A percentile compares a stretch with the other conserved stretches of the same genome.
phyloP scores from a whole-genome alignment of 2,113 vertebrate species.

The Gadus chalcogrammus region DNA sequence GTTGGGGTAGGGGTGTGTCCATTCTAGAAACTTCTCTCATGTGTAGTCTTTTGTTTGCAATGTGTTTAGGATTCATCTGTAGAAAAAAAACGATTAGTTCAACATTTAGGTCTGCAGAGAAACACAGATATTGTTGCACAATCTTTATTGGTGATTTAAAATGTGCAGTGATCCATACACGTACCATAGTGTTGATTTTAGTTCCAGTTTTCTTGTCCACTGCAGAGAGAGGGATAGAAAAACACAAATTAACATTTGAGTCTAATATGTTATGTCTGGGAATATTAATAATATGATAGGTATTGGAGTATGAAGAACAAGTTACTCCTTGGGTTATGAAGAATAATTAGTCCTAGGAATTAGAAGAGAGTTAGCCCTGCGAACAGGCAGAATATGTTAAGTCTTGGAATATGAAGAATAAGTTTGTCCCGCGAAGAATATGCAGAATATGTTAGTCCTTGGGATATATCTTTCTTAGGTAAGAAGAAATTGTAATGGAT shows the following conservation, averaged over 20 bases:
- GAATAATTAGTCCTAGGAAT: too few relatives aligned
- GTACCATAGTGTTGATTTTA: slow-evolving; percentile 60
- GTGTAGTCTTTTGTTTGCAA: not conserved
- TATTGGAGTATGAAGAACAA: not conserved
- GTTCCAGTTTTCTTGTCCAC: slow-evolving; percentile 80
- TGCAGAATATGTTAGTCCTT: too few relatives aligned
- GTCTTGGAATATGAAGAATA: too few relatives aligned
- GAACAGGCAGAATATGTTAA: too few relatives aligned
- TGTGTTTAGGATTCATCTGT: slow-evolving; percentile 17
- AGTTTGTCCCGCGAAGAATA: too few relatives aligned
- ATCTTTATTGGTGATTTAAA: not conserved
- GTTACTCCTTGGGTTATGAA: too few relatives aligned
- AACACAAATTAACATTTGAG: too few relatives aligned
- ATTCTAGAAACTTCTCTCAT: slow-evolving; percentile 11
- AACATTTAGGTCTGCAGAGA: not conserved
- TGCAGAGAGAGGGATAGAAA: slow-evolving; percentile 39
- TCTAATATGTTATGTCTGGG: too few relatives aligned
- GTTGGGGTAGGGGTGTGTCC: not conserved
- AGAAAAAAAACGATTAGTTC: slow-evolving; percentile 1
- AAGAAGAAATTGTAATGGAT: too few relatives aligned
- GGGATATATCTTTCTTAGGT: too few relatives aligned
- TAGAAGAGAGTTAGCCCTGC: too few relatives aligned
- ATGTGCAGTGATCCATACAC: not conserved
- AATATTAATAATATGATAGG: not conserved
- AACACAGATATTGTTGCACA: not conserved